phyloP scores from a whole-genome alignment of 2,888 invertebrate genomes.

The Hymenopus coronatus region DNA sequence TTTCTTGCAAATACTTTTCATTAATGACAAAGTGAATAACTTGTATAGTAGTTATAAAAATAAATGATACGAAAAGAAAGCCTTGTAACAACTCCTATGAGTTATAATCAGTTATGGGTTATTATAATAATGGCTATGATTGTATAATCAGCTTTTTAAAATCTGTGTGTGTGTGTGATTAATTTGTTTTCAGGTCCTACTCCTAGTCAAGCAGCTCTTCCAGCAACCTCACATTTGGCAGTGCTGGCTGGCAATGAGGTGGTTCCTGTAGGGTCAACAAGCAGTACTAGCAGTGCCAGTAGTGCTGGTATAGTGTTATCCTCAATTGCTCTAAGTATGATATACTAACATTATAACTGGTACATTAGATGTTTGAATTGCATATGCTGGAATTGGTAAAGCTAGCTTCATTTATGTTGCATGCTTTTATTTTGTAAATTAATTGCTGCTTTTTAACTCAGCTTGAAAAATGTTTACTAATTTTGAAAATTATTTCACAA shows the following conservation, averaged over 20 bases:
- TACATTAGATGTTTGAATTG: not conserved
- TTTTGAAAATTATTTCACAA: too few species aligned
- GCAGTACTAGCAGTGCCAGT: not conserved
- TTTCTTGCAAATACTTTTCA: too few species aligned
- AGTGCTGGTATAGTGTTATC: not conserved
- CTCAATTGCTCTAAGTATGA: not conserved
- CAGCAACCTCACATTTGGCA: constrained; percentile 44
- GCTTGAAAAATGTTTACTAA: too few species aligned
- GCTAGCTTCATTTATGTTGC: not conserved
- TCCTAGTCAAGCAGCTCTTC: constrained; percentile 40
- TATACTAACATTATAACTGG: not conserved
- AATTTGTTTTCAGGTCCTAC: not conserved
- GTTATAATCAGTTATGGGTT: too few species aligned
- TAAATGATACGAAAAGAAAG: not conserved
- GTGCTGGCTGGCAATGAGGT: constrained; percentile 44
- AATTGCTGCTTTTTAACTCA: not conserved
- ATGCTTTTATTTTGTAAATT: not conserved
- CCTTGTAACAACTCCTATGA: too few species aligned
- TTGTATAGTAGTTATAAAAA: too few species aligned
- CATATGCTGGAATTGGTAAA: not conserved
- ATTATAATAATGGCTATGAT: too few species aligned
- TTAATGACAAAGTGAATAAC: too few species aligned
- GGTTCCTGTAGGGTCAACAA: constrained; percentile 23
- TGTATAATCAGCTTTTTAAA: too few species aligned
- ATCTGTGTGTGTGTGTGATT: not conserved